Conservation (phyloP, 2,797 vertebrate species). For the Synaphobranchus kaupii region DNA sequence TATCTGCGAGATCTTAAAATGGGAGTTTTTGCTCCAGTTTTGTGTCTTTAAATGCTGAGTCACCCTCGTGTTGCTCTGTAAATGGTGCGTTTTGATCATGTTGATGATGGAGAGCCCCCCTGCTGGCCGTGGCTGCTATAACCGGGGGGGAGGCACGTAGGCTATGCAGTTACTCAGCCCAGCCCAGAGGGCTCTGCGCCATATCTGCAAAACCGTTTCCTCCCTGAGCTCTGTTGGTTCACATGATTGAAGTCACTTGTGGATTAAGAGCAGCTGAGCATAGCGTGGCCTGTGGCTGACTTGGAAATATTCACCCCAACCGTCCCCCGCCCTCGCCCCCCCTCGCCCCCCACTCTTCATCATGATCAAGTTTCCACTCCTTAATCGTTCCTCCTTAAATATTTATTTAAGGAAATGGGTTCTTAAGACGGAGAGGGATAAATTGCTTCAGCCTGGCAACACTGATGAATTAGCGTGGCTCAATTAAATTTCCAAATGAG, state of each 20-base stretch:
- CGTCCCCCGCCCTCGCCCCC: neutral
- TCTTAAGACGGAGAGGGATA: conserved; percentile 60
- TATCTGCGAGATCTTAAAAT: neutral
- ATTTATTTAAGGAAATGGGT: conserved; percentile 65
- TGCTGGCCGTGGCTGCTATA: neutral
- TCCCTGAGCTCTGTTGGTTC: neutral
- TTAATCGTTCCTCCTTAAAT: conserved; percentile 38
- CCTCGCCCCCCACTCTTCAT: neutral
- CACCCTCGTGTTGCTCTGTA: neutral
- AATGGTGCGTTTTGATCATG: neutral
- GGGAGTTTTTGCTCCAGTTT: neutral
- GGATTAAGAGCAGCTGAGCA: conserved; percentile 6
- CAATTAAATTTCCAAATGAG: conserved; percentile 67
- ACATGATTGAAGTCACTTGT: neutral
- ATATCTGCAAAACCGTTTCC: neutral
- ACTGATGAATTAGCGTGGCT: conserved; percentile 53
- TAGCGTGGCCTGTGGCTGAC: neutral
- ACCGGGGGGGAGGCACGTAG: conserved; percentile 34
- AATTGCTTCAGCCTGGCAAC: conserved; percentile 59
- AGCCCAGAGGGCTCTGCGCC: neutral
- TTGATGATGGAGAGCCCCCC: neutral
- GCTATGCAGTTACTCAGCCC: neutral
- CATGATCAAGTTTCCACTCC: neutral
- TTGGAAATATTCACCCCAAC: conserved; percentile 5
- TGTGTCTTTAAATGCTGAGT: neutral